Percentiles rank a stretch among this genome's conserved stretches.
phyloP scores from a whole-genome alignment of 2,888 invertebrate genomes.

The Chydorus sphaericus region DNA sequence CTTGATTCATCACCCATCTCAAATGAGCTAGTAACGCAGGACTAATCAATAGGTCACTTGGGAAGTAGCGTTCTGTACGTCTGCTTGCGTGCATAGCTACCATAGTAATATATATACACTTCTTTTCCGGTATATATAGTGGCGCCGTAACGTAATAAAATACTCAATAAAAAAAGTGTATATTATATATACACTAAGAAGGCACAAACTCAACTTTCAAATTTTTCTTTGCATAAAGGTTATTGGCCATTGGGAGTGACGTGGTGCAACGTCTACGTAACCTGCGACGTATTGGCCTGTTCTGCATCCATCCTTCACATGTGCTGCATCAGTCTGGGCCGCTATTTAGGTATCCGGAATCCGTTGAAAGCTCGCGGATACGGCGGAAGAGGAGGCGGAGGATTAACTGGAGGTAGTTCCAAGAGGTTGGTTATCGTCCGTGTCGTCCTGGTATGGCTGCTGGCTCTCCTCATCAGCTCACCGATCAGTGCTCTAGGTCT shows the following conservation, averaged over 20 bases:
- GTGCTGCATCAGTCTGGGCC: slow-evolving; percentile 89
- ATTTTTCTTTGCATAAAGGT: slow-evolving; percentile 40
- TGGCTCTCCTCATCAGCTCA: slow-evolving; percentile 80
- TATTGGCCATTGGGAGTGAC: slow-evolving; percentile 63
- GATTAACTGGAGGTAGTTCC: slow-evolving; percentile 32
- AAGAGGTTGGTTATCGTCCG: slow-evolving; percentile 69
- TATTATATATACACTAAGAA: too few species aligned
- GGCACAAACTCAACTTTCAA: too few species aligned
- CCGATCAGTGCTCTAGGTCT: slow-evolving; percentile 47
- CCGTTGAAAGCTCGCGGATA: slow-evolving; percentile 60
- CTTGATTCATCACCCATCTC: too few species aligned
- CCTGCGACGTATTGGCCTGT: slow-evolving; percentile 92
- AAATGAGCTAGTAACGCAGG: too few species aligned
- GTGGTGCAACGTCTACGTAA: slow-evolving; percentile 54
- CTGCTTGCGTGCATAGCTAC: not conserved
- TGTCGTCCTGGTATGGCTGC: slow-evolving; percentile 84
- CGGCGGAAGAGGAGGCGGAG: slow-evolving; percentile 40
- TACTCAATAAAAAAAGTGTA: too few species aligned
- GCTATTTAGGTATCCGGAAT: slow-evolving; percentile 77
- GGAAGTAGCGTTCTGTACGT: too few species aligned
- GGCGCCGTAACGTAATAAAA: too few species aligned
- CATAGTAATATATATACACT: not conserved
- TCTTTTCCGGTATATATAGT: too few species aligned
- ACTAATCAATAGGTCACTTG: too few species aligned
- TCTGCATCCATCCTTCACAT: slow-evolving; percentile 95